These are phyloP conservation scores for Aythya fuligula DNA, from an alignment of 2,797 vertebrate species.

Conservation along the genomic window DNA sequence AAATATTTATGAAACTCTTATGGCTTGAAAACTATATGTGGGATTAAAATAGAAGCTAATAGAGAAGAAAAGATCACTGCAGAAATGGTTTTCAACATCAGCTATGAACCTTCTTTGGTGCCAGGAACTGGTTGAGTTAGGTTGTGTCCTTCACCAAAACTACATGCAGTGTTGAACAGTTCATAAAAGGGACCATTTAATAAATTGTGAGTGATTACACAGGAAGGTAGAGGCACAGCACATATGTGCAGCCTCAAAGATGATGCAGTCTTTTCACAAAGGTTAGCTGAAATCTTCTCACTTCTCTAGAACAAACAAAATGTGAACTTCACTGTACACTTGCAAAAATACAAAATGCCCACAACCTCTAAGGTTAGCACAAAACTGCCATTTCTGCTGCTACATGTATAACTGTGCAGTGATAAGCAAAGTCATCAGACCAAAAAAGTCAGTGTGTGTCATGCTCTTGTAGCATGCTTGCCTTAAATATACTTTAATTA, in stretches of 20 bases:
- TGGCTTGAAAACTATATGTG: not conserved
- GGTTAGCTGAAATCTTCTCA: not conserved
- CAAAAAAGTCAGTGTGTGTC: not conserved
- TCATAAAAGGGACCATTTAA: not conserved
- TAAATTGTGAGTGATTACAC: not conserved
- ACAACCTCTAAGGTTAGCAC: not conserved
- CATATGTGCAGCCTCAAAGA: fast-evolving
- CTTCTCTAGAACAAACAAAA: not conserved
- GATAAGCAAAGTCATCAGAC: not conserved
- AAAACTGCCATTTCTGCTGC: not conserved
- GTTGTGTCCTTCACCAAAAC: not conserved
- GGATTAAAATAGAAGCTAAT: not conserved
- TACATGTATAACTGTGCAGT: not conserved
- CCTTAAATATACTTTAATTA: not conserved
- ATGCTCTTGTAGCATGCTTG: fast-evolving
- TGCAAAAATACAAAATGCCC: fast-evolving
- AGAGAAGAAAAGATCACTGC: not conserved
- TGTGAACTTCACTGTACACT: fast-evolving
- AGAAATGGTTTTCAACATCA: not conserved
- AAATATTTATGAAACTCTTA: constrained; percentile 11
- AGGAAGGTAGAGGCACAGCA: not conserved
- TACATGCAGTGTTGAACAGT: not conserved
- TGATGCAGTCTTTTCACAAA: not conserved
- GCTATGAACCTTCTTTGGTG: not conserved
- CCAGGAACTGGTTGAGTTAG: not conserved